phyloP scores from a whole-genome alignment of 2,797 vertebrate genomes.

The Acestrorhynchus altus region DNA sequence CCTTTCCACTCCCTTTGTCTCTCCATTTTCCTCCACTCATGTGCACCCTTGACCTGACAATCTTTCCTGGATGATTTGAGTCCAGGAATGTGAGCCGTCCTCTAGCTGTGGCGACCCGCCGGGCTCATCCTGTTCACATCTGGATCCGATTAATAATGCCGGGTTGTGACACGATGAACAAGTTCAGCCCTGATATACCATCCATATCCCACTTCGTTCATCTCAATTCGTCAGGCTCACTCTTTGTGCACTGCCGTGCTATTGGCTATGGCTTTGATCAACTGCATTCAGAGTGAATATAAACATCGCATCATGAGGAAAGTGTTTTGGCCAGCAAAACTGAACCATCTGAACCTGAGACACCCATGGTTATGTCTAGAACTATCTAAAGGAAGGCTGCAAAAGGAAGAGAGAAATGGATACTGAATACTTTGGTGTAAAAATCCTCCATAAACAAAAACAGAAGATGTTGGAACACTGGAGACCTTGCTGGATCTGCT shows the following conservation, averaged over 20 bases:
- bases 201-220: slow-evolving; percentile 37
- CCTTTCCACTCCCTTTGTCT: slow-evolving; percentile 26
- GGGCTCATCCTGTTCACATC: slow-evolving; percentile 59
- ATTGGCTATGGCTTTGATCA: slow-evolving; percentile 15
- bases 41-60: slow-evolving; percentile 57
- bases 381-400: slow-evolving; percentile 1
- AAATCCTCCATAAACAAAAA: slow-evolving; percentile 20
- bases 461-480: neutral
- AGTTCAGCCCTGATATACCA: slow-evolving; percentile 42
- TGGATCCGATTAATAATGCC: slow-evolving; percentile 64
- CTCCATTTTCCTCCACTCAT: slow-evolving; percentile 34
- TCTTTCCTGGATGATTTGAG: slow-evolving; percentile 63
- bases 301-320: neutral
- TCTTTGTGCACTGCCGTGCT: slow-evolving; percentile 2
- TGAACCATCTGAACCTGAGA: slow-evolving; percentile 3
- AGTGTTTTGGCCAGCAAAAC: neutral
- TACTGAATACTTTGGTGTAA: neutral
- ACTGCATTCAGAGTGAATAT: slow-evolving; percentile 14
- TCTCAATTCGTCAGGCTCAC: slow-evolving; percentile 26
- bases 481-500: neutral
- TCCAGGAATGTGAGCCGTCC: slow-evolving; percentile 63
- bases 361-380: too few relatives aligned
- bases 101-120: slow-evolving; percentile 52
- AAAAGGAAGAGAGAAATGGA: neutral
- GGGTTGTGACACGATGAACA: slow-evolving; percentile 44